Conservation (phyloP, 1,140 invertebrate species). For the Mizuhopecten yessoensis region DNA sequence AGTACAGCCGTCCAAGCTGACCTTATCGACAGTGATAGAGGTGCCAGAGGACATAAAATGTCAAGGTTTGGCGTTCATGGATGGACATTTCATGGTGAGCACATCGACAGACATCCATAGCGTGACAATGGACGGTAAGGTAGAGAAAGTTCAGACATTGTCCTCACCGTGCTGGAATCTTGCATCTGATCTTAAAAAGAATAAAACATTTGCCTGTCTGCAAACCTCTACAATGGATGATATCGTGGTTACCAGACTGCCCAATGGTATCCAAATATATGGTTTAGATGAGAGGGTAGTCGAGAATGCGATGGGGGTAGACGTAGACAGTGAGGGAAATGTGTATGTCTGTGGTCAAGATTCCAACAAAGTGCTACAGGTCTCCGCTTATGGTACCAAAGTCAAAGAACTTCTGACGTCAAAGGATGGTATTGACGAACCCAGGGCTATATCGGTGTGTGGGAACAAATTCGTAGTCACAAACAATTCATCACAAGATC, state of each 20-base stretch:
- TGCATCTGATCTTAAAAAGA: conserved; percentile 36
- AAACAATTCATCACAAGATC: too few species aligned
- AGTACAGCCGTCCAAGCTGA: conserved; percentile 46
- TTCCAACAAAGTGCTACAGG: conserved; percentile 52
- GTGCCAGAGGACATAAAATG: not conserved
- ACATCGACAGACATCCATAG: not conserved
- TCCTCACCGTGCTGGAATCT: conserved; percentile 44
- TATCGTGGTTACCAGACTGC: too few species aligned
- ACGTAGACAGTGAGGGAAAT: too few species aligned
- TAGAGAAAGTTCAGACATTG: not conserved
- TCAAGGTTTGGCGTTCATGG: not conserved
- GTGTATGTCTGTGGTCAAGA: conserved; percentile 56
- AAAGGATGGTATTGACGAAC: too few species aligned
- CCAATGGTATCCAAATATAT: too few species aligned
- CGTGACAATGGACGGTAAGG: not conserved
- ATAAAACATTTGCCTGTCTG: conserved; percentile 47
- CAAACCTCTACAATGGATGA: conserved; percentile 48
- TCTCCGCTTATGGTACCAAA: too few species aligned
- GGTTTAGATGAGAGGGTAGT: too few species aligned
- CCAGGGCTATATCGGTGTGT: too few species aligned
- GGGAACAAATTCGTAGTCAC: too few species aligned
- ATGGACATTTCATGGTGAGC: not conserved
- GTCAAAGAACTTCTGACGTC: too few species aligned
- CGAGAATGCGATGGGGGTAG: too few species aligned
- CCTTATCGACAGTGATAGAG: conserved; percentile 21